Conservation (phyloP, 2,888 invertebrate genomes). For the Nomada ruficornis region DNA sequence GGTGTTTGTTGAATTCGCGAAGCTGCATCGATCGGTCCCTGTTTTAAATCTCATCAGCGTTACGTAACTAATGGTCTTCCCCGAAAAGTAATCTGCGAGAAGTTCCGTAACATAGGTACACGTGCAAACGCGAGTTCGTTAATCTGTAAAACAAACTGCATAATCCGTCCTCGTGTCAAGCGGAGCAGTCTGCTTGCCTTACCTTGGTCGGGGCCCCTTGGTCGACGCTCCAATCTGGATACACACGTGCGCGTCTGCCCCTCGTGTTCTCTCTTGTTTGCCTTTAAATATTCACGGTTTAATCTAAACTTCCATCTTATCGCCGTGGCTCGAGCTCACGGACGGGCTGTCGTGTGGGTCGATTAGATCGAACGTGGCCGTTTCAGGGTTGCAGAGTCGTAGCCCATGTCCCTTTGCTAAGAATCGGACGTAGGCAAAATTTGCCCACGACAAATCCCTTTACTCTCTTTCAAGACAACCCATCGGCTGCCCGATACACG, state of each 20-base stretch:
- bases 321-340: constrained; percentile 58
- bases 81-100: background rate
- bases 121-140: constrained; percentile 41
- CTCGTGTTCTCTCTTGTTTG: constrained; percentile 33
- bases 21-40: background rate
- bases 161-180: constrained; percentile 62
- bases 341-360: constrained; percentile 58
- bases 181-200: constrained; percentile 9
- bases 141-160: constrained; percentile 71
- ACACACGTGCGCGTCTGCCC: background rate
- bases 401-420: background rate
- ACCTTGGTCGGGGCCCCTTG: background rate
- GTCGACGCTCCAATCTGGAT: background rate
- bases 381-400: constrained; percentile 5
- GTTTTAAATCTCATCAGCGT: constrained; percentile 10
- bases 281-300: constrained; percentile 78
- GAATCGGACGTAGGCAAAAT: too few species aligned
- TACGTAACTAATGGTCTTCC: constrained; percentile 5
- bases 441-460: too few species aligned
- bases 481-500: too few species aligned
- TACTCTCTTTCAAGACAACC: too few species aligned
- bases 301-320: constrained; percentile 79
- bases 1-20: background rate
- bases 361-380: constrained; percentile 37
- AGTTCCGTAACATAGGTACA: constrained; percentile 1